A percentile compares a stretch with the other conserved stretches of the same genome.
Evolutionary conservation across 2,113 vertebrate genomes (phyloP).

Genomic region (Lipophrys pholis): DNA sequence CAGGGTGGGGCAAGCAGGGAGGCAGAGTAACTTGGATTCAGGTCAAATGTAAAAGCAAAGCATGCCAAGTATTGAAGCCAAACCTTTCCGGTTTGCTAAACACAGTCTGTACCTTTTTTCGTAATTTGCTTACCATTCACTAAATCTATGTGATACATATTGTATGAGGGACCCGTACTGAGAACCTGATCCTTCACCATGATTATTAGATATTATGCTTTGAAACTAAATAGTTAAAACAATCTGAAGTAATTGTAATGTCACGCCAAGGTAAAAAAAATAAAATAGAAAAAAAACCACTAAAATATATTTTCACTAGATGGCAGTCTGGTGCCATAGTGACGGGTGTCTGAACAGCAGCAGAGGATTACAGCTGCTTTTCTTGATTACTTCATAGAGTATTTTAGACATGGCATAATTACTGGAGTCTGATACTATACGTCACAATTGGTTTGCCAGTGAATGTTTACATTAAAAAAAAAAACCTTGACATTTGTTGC

Average conservation of each 20-base stretch:
- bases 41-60: neutral
- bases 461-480: constrained; percentile 55
- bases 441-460: constrained; percentile 30
- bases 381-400: constrained; percentile 10
- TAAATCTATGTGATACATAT: neutral
- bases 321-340: constrained; percentile 50
- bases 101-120: neutral
- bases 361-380: neutral
- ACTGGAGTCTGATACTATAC: constrained; percentile 19
- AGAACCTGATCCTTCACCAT: too few relatives aligned
- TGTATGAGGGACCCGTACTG: neutral
- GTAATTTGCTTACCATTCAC: neutral
- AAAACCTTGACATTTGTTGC: constrained; percentile 33
- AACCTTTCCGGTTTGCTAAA: neutral
- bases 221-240: neutral
- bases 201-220: neutral
- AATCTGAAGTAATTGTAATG: neutral
- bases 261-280: neutral
- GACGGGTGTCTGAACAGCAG: neutral
- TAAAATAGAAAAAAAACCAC: neutral
- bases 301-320: constrained; percentile 57
- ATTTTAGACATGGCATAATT: neutral
- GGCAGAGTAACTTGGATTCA: constrained; percentile 14
- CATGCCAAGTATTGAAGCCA: neutral
- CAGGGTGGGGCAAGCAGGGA: neutral